Conservation (phyloP, 2,888 invertebrate species). For the Hirtodrosophila histrioides region DNA sequence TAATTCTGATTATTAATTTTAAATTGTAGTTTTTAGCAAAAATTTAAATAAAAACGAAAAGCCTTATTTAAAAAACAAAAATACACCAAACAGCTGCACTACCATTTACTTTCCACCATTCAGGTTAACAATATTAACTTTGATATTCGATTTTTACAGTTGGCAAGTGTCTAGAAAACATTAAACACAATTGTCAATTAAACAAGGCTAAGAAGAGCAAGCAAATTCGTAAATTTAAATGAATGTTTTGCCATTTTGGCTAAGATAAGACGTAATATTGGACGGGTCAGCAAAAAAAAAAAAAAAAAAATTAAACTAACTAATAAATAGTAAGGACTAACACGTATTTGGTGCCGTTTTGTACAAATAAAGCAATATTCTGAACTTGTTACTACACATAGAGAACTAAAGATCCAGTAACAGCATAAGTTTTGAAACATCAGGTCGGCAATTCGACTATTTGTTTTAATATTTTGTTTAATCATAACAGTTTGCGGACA, state of each 20-base stretch:
- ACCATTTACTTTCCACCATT: conserved; percentile 49
- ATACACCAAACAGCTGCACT: conserved; percentile 40
- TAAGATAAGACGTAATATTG: conserved; percentile 4
- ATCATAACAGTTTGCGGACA: conserved; percentile 20
- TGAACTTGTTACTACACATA: conserved; percentile 50
- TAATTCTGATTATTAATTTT: conserved; percentile 76
- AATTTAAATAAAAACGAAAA: conserved; percentile 77
- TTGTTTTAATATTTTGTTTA: conserved; percentile 9
- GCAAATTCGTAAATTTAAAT: conserved; percentile 6
- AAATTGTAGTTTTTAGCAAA: conserved; percentile 77
- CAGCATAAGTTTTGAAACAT: conserved; percentile 5
- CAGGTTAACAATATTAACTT: conserved; percentile 29
- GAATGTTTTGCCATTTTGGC: conserved; percentile 3
- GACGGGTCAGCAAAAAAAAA: conserved; percentile 22
- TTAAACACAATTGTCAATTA: conserved; percentile 57
- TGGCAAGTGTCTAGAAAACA: conserved; percentile 23
- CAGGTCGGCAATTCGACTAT: conserved; percentile 2
- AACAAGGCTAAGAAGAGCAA: conserved; percentile 5
- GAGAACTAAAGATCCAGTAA: conserved; percentile 4
- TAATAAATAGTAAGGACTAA: conserved; percentile 26
- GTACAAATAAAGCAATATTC: conserved; percentile 59
- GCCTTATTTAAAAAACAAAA: conserved; percentile 71
- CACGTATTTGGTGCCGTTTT: conserved; percentile 55
- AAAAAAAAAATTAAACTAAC: conserved; percentile 11
- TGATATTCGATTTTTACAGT: not conserved